Evolutionary conservation across 2,113 vertebrate species (phyloP).

Genomic region (Phrynosoma platyrhinos): DNA sequence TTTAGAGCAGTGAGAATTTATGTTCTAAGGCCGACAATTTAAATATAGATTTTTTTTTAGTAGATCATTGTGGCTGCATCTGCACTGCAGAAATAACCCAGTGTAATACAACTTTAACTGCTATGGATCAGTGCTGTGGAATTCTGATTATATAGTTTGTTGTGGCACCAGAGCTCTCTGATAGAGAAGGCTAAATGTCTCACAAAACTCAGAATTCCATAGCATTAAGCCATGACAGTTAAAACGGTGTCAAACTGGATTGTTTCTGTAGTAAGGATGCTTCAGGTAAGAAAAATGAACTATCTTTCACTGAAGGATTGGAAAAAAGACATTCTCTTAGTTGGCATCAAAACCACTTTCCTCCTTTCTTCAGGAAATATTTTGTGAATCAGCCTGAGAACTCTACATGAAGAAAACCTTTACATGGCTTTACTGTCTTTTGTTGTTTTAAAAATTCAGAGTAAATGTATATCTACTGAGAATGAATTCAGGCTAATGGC

Average conservation of each 20-base stretch:
- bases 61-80: too few species aligned
- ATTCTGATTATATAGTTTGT: too few species aligned
- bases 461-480: conserved; percentile 34
- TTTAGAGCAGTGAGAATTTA: background rate
- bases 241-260: too few species aligned
- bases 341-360: background rate
- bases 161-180: too few species aligned
- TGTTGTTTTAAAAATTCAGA: conserved; percentile 45
- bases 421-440: conserved; percentile 12
- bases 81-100: too few species aligned
- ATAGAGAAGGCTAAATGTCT: too few species aligned
- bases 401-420: conserved; percentile 36
- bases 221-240: too few species aligned
- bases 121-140: too few species aligned
- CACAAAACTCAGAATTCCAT: too few species aligned
- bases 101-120: too few species aligned
- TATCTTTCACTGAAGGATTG: background rate
- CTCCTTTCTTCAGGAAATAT: background rate
- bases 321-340: background rate
- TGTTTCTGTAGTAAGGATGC: too few species aligned
- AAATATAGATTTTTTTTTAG: background rate
- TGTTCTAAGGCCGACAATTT: background rate
- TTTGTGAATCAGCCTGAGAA: background rate
- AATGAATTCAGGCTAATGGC: conserved; percentile 47
- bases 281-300: background rate